Evolutionary conservation across 2,888 invertebrate species (phyloP).

Genomic region (Dasypogon diadema): DNA sequence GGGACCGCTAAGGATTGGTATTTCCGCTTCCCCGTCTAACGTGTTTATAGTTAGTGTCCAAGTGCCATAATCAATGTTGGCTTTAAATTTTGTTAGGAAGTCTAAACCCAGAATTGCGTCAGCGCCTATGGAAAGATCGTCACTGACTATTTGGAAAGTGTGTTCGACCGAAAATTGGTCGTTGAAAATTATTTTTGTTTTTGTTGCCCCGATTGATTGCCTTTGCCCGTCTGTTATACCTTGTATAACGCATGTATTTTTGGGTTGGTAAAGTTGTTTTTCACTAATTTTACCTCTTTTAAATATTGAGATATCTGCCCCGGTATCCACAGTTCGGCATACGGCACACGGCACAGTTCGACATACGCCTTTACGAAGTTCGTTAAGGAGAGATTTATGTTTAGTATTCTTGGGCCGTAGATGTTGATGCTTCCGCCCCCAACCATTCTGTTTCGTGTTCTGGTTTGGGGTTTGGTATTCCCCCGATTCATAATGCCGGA

Average conservation of each 20-base stretch:
- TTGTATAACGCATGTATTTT: constrained; percentile 22
- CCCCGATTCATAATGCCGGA: no score
- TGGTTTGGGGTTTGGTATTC: no score
- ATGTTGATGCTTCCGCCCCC: not conserved
- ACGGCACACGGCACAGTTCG: not conserved
- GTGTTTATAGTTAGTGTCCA: constrained; percentile 12
- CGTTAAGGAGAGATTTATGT: not conserved
- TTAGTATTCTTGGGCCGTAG: not conserved
- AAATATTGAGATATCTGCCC: constrained; percentile 38
- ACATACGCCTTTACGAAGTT: constrained; percentile 24
- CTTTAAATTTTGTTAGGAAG: constrained; percentile 11
- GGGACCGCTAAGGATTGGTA: not conserved
- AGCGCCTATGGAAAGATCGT: constrained; percentile 13
- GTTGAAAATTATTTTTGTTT: constrained; percentile 8
- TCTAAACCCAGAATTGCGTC: constrained; percentile 35
- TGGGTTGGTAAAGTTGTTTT: not conserved
- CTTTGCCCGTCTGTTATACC: constrained; percentile 13
- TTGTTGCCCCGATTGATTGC: not conserved
- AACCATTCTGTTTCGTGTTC: no score
- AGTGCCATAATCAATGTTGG: constrained; percentile 25
- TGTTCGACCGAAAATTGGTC: not conserved
- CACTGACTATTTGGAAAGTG: constrained; percentile 26
- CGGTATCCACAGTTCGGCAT: constrained; percentile 12
- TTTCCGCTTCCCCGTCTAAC: not conserved
- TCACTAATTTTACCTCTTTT: constrained; percentile 5